Evolutionary conservation across 2,113 vertebrate genomes (phyloP), one percentile per base, ranked within the genome.

Genomic region (Actenoides hombroni): DNA sequence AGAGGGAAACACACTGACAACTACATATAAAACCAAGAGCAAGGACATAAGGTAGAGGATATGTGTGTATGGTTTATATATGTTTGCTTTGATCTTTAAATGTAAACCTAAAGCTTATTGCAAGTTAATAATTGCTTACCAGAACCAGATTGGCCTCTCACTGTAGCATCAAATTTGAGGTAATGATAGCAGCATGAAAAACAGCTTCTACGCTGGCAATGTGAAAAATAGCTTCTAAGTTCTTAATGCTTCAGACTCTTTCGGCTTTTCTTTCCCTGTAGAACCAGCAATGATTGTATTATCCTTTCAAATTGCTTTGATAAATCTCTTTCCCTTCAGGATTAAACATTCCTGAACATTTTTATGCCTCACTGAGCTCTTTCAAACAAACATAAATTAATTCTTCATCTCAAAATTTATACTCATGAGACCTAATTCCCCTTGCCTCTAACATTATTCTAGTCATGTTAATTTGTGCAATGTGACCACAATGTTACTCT

Each of bases 291-390:
- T 76, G 48, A 94, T 80, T 51, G 44, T 63, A 78, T 91, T 69
- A 94, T 74, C 91, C 92, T 86, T 92, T 81, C 56, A 83, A 37
- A 90, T 64, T 78, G 48, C 90, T 96, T 92, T 97, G 92, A 87
- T 94, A 90, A 87, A 89, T 91, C 40, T 86, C 44, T 73, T 69
- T 89, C 75, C 88, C 82, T 86, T 80, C 60, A 89, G 86, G 85
- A 95, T 90, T 92, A 82, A 91, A 64, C 81, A 78, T 92, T 95
- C 74, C 83, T 56, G 33, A 88, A 33, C 11, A 4, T 76, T 85
- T 95, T 91, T 89, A 57, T 94, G 91, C 86, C 63, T 93, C 68
- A 16, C 54, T 95, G 81, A 88, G 44, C 65, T 77, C 88, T 92
- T 93, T 95, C 80, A 96, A 67, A 78, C 21, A 51, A 89, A 69